Evolutionary conservation across 2,888 invertebrate species (phyloP).

Genomic region (Diadegma fenestrale): DNA sequence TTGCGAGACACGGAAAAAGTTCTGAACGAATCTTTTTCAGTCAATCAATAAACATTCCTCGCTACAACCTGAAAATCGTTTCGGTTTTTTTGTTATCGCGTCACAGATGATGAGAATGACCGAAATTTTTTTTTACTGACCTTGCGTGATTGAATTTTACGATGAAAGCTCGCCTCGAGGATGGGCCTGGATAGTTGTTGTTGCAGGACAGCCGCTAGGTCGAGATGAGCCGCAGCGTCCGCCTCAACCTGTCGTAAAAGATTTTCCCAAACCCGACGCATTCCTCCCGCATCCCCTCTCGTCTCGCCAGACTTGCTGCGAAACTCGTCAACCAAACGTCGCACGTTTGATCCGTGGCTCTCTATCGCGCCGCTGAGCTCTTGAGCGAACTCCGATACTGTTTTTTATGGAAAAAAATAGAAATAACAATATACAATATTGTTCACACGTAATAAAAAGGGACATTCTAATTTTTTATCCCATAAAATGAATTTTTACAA

Average conservation of each 20-base stretch:
- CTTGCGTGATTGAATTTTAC: slow-evolving; percentile 96
- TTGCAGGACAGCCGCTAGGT: slow-evolving; percentile 91
- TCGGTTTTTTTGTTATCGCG: not conserved
- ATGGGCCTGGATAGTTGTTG: slow-evolving; percentile 92
- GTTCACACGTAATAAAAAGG: not conserved
- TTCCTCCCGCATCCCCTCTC: slow-evolving; percentile 92
- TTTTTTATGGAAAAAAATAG: slow-evolving; percentile 71
- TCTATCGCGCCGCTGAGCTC: slow-evolving; percentile 95
- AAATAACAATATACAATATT: not conserved
- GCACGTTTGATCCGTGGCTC: slow-evolving; percentile 94
- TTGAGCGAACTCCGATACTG: slow-evolving; percentile 96
- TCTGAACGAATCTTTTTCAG: not conserved
- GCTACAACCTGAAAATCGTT: not conserved
- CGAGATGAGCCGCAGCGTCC: slow-evolving; percentile 94
- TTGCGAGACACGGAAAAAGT: not conserved
- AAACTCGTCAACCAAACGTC: slow-evolving; percentile 94
- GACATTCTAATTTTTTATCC: not conserved
- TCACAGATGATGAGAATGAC: not conserved
- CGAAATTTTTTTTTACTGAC: slow-evolving; percentile 76
- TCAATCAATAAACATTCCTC: not conserved
- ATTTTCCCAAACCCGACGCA: slow-evolving; percentile 96
- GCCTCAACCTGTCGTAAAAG: slow-evolving; percentile 96
- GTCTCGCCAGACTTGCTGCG: slow-evolving; percentile 94
- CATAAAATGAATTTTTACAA: not conserved
- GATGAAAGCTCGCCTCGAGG: slow-evolving; percentile 94